Evolutionary conservation across 2,888 invertebrate species (phyloP).

Genomic region (Cordylochernes scorpioides): DNA sequence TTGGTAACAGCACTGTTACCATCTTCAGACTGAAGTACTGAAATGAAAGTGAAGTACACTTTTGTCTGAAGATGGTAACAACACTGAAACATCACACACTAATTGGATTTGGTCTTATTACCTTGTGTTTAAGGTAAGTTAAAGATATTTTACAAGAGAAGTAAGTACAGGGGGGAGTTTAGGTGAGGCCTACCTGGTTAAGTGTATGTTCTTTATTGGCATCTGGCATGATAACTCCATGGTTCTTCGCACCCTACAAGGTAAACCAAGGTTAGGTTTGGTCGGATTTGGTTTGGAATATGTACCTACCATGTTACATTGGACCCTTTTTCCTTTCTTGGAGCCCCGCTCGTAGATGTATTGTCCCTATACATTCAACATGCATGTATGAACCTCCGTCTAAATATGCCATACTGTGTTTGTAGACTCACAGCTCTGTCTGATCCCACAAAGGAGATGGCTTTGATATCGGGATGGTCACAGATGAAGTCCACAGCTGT

Average conservation of each 20-base stretch:
- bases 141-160: too few species aligned
- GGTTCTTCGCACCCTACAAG: conserved; percentile 71
- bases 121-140: too few species aligned
- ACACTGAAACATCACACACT: too few species aligned
- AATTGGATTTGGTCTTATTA: too few species aligned
- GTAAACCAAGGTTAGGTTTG: background rate
- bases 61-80: too few species aligned
- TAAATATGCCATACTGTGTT: conserved; percentile 4
- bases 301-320: conserved; percentile 55
- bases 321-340: conserved; percentile 74
- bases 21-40: too few species aligned
- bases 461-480: conserved; percentile 77
- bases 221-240: conserved; percentile 84
- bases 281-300: background rate
- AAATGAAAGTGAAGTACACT: too few species aligned
- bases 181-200: conserved; percentile 38
- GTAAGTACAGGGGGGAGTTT: too few species aligned
- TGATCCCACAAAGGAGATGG: conserved; percentile 93
- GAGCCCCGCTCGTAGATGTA: conserved; percentile 82
- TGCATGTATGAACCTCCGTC: conserved; percentile 2
- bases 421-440: conserved; percentile 63
- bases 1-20: too few species aligned
- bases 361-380: too few species aligned
- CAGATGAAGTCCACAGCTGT: conserved; percentile 87
- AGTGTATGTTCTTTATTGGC: conserved; percentile 88